Evolutionary conservation across 2,113 vertebrate species (phyloP).

Genomic region (Baryphthengus martii): DNA sequence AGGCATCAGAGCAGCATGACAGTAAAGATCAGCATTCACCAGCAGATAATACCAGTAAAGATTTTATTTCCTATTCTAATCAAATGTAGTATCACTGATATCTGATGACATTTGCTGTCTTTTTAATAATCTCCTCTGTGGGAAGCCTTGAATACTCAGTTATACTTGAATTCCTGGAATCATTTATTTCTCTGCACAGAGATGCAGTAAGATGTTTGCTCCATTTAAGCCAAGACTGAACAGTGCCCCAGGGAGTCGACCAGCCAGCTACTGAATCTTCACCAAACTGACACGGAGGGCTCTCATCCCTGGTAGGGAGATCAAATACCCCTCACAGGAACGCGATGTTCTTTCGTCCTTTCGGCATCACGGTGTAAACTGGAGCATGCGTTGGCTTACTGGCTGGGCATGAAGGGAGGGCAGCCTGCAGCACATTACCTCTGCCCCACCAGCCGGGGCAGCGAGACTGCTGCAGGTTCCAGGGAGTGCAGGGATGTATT

Average conservation of each 20-base stretch:
- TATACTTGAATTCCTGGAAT: background rate
- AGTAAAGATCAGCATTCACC: background rate
- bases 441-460: slow-evolving; percentile 12
- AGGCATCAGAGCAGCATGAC: background rate
- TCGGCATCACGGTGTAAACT: background rate
- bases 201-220: background rate
- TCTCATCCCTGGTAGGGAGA: background rate
- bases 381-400: background rate
- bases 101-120: slow-evolving; percentile 3
- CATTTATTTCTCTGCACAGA: background rate
- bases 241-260: background rate
- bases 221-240: background rate
- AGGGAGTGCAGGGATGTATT: background rate
- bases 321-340: background rate
- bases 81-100: background rate
- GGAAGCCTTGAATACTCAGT: background rate
- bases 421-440: background rate
- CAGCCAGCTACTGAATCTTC: slow-evolving; percentile 12
- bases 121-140: background rate
- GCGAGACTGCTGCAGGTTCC: background rate
- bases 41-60: background rate
- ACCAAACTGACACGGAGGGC: background rate
- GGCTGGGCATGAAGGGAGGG: background rate
- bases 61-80: slow-evolving; percentile 2
- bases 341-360: background rate